Evolutionary conservation across 1,140 invertebrate genomes (phyloP).

Genomic region (Sycophila sp.): DNA sequence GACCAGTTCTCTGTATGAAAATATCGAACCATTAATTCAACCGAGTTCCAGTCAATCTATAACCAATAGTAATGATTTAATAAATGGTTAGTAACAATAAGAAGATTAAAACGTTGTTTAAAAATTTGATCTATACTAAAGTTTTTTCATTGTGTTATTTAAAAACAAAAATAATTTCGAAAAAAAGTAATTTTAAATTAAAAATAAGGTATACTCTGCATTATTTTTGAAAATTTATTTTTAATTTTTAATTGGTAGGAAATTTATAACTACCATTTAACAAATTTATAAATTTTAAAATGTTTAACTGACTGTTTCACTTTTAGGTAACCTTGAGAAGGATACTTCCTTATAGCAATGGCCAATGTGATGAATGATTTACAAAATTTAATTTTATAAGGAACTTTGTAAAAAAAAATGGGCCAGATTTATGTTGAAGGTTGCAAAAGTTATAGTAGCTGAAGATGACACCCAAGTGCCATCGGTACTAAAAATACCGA

Average conservation of each 20-base stretch:
- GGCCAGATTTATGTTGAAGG: too few relatives aligned
- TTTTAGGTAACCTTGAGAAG: conserved; percentile 43
- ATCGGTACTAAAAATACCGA: conserved; percentile 6
- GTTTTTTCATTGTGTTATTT: too few relatives aligned
- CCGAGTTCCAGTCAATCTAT: conserved; percentile 44
- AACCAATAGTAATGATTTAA: conserved; percentile 35
- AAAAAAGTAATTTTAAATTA: too few relatives aligned
- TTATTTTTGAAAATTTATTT: too few relatives aligned
- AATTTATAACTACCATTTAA: too few relatives aligned
- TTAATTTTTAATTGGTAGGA: too few relatives aligned
- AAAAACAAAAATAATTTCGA: too few relatives aligned
- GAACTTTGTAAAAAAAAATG: too few relatives aligned
- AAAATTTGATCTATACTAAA: too few relatives aligned
- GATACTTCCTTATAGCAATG: conserved; percentile 42
- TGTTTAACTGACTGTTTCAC: conserved; percentile 20
- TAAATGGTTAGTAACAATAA: conserved; percentile 6
- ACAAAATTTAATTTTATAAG: not conserved
- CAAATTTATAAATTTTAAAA: not conserved
- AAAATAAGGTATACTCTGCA: too few relatives aligned
- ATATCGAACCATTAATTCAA: conserved; percentile 45
- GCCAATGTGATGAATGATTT: not conserved
- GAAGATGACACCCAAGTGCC: conserved; percentile 31
- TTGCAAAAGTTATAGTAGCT: too few relatives aligned
- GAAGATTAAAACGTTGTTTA: too few relatives aligned
- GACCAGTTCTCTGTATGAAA: conserved; percentile 51